Conservation (phyloP, 2,113 vertebrate genomes). For the Prolemur simus region DNA sequence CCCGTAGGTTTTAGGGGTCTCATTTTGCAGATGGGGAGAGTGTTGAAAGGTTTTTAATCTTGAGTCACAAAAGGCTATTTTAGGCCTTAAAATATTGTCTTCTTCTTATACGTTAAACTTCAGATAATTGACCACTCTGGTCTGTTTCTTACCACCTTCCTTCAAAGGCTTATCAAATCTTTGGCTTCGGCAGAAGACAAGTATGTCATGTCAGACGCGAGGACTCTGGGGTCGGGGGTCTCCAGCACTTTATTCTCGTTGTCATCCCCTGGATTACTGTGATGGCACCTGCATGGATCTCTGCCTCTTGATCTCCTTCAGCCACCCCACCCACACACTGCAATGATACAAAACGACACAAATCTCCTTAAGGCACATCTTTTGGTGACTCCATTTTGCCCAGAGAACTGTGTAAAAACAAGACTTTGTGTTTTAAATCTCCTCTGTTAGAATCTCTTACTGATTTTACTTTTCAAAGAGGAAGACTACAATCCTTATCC, state of each 20-base stretch:
- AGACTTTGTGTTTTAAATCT: background rate
- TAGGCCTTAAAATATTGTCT: background rate
- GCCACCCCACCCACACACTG: background rate
- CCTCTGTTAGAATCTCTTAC: background rate
- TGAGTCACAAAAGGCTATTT: background rate
- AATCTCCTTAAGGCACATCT: background rate
- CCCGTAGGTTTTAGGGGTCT: background rate
- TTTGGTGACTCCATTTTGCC: background rate
- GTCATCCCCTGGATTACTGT: too few species aligned
- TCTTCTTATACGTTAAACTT: background rate
- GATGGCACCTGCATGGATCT: background rate
- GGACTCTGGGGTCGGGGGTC: background rate
- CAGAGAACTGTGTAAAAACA: background rate
- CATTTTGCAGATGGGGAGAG: background rate
- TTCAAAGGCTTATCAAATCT: background rate
- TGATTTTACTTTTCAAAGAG: constrained; percentile 6
- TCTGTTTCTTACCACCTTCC: background rate
- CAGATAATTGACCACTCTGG: background rate
- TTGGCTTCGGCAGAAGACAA: background rate
- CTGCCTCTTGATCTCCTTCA: background rate
- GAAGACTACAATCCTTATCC: background rate
- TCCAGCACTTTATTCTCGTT: background rate
- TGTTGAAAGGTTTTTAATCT: background rate
- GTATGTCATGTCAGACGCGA: background rate
- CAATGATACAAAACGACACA: background rate